Evolutionary conservation across 2,888 invertebrate genomes (phyloP).

Genomic region (Calameuta filiformis): DNA sequence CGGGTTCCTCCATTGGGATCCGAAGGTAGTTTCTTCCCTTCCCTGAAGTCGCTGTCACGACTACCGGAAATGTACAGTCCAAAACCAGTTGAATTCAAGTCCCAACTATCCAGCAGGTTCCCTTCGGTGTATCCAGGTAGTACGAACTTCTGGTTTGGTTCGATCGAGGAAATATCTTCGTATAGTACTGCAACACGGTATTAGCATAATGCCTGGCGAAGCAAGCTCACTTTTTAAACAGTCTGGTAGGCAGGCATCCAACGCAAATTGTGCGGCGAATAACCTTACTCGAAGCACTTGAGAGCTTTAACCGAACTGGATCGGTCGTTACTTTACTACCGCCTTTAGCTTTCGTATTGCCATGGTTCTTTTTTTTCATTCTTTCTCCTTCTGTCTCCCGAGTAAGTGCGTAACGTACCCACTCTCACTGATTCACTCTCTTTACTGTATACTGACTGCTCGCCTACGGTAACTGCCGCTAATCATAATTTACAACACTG

Average conservation of each 20-base stretch:
- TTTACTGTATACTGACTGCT: background rate
- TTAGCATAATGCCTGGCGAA: conserved; percentile 53
- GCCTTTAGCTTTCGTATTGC: background rate
- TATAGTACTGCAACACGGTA: conserved; percentile 28
- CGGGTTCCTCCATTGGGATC: background rate
- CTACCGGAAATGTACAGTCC: conserved; percentile 41
- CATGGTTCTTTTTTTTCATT: background rate
- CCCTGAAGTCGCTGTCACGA: conserved; percentile 51
- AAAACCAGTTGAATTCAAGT: background rate
- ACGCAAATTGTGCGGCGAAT: conserved; percentile 42
- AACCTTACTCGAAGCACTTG: conserved; percentile 30
- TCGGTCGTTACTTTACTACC: background rate
- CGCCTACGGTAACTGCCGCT: background rate
- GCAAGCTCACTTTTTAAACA: conserved; percentile 34
- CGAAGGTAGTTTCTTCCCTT: conserved; percentile 29
- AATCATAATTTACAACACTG: background rate
- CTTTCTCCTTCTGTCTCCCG: background rate
- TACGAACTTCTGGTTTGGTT: conserved; percentile 13
- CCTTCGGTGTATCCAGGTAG: background rate
- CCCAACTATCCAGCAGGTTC: background rate
- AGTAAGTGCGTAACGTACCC: background rate
- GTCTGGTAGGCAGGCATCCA: conserved; percentile 7
- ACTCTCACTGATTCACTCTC: background rate
- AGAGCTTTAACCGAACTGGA: background rate
- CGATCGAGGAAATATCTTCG: conserved; percentile 45